A percentile compares a stretch with the other conserved stretches of the same genome.
These are phyloP conservation scores for Anas platyrhynchos DNA, from an alignment of 2,113 vertebrate species.

Conservation along the genomic window DNA sequence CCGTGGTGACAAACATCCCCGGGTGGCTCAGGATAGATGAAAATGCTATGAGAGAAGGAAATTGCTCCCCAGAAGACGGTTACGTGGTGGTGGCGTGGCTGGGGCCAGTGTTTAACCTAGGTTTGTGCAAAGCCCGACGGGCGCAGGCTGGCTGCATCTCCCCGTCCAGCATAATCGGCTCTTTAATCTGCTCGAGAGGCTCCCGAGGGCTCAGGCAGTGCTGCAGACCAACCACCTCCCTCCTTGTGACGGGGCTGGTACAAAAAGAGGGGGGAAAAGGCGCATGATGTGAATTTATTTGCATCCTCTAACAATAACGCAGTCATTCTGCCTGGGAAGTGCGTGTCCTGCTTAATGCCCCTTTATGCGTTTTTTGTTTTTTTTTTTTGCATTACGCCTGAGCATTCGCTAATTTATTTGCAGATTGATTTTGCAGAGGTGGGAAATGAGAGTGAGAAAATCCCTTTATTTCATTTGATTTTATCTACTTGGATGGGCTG, in stretches of 20 bases:
- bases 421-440: neutral
- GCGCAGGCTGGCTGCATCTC: neutral
- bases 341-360: neutral
- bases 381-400: neutral
- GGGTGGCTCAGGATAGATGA: neutral
- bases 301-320: slow-evolving; percentile 31
- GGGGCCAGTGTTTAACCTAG: neutral
- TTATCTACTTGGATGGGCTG: neutral
- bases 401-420: neutral
- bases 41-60: neutral
- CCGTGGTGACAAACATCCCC: neutral
- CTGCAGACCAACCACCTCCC: neutral
- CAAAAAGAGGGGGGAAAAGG: neutral
- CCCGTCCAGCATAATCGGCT: neutral
- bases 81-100: rapidly evolving
- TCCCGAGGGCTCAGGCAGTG: neutral
- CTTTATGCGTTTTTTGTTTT: neutral
- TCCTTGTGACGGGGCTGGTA: neutral
- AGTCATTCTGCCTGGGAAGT: slow-evolving; percentile 3
- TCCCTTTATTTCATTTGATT: neutral
- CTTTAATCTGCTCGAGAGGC: neutral
- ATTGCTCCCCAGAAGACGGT: neutral
- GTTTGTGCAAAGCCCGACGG: neutral
- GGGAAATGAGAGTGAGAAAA: neutral
- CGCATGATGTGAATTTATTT: slow-evolving; percentile 54